Percentiles rank a stretch among this genome's conserved stretches.
These are phyloP conservation scores for Gastrophryne carolinensis DNA, from an alignment of 2,797 vertebrate genomes.

Conservation along the genomic window DNA sequence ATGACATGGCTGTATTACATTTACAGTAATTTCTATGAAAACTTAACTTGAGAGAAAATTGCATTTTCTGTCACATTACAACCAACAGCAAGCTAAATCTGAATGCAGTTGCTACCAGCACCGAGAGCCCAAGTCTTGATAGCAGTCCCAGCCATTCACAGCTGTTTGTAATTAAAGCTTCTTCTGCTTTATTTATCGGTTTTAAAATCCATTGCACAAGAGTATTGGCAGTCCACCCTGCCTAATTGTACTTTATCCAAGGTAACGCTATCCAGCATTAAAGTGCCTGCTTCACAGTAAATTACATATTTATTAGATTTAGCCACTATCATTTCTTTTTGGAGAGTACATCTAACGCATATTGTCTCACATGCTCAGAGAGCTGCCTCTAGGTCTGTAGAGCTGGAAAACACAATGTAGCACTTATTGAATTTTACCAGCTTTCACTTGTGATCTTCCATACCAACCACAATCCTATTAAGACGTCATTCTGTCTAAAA, in stretches of 20 bases:
- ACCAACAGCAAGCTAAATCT: no score
- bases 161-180: slow-evolving; percentile 29
- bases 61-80: not conserved
- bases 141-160: slow-evolving; percentile 15
- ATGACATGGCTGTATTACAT: no score
- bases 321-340: slow-evolving; percentile 38
- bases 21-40: no score
- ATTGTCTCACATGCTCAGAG: slow-evolving; percentile 9
- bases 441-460: slow-evolving; percentile 4
- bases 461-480: slow-evolving; percentile 11
- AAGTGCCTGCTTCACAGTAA: slow-evolving; percentile 24
- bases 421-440: not conserved
- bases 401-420: not conserved
- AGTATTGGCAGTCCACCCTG: slow-evolving; percentile 25
- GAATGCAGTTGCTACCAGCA: not conserved
- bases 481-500: not conserved
- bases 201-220: slow-evolving; percentile 43
- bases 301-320: slow-evolving; percentile 48
- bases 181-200: slow-evolving; percentile 42
- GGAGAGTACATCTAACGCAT: slow-evolving; percentile 20
- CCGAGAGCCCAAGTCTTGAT: slow-evolving; percentile 8
- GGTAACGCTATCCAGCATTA: slow-evolving; percentile 36
- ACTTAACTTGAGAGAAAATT: no score
- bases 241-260: slow-evolving; percentile 40
- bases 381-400: slow-evolving; percentile 4